Percentiles rank a stretch among this genome's conserved stretches.
These are phyloP conservation scores for Vicugna pacos DNA, from an alignment of 2,113 vertebrate genomes.

Conservation along the genomic window DNA sequence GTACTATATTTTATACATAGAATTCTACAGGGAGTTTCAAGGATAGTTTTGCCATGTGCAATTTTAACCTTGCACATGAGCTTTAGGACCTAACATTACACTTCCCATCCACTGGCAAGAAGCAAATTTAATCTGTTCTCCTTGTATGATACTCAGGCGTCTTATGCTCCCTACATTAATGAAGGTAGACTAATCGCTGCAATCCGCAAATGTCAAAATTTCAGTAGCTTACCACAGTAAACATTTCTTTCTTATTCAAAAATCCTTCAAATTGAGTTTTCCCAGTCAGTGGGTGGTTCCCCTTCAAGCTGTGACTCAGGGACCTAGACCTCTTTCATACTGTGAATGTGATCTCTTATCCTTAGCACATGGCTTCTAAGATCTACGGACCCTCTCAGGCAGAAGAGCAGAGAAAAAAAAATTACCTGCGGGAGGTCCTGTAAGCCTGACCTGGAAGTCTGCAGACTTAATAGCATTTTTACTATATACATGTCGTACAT, in stretches of 20 bases:
- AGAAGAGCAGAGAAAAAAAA: neutral
- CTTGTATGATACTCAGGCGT: neutral
- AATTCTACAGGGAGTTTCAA: neutral
- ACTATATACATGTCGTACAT: neutral
- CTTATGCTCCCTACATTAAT: neutral
- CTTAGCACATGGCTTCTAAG: neutral
- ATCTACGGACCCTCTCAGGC: neutral
- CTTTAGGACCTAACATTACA: neutral
- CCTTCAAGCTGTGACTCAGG: neutral
- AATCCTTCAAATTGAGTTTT: neutral
- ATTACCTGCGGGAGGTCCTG: neutral
- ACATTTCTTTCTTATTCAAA: slow-evolving; percentile 37
- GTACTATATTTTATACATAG: neutral
- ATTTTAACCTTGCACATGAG: neutral
- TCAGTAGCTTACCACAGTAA: neutral
- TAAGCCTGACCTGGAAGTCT: neutral
- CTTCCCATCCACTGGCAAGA: neutral
- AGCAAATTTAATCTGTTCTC: neutral
- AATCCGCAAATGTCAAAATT: slow-evolving; percentile 2
- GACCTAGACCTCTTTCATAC: neutral
- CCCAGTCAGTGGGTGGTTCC: neutral
- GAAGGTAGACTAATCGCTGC: neutral
- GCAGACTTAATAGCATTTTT: neutral
- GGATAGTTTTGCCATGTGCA: neutral
- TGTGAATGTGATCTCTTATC: neutral